These are phyloP conservation scores for Prinia subflava DNA, from an alignment of 2,113 vertebrate genomes.

Conservation along the genomic window DNA sequence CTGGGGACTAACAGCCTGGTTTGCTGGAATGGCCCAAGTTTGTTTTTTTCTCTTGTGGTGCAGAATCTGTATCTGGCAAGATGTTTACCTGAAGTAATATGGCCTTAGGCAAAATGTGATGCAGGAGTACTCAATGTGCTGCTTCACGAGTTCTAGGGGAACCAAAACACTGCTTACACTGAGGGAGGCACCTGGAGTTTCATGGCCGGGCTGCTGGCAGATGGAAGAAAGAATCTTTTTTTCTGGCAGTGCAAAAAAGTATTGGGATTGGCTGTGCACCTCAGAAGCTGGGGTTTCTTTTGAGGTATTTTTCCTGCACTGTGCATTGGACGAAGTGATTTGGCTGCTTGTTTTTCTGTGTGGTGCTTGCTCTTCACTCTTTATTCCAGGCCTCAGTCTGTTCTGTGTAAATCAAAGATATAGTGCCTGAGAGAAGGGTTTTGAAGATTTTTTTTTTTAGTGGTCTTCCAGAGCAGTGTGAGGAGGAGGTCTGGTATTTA, in stretches of 20 bases:
- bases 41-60: not conserved
- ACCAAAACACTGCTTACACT: not conserved
- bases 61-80: not conserved
- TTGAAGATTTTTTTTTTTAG: not conserved
- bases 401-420: not conserved
- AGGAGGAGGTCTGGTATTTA: not conserved
- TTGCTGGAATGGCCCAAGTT: not conserved
- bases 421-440: not conserved
- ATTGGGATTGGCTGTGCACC: not conserved
- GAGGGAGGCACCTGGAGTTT: not conserved
- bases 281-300: not conserved
- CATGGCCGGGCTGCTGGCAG: not conserved
- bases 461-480: not conserved
- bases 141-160: not conserved
- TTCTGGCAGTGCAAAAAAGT: rapidly evolving
- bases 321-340: not conserved
- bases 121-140: not conserved
- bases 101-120: not conserved
- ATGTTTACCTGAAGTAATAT: not conserved
- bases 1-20: not conserved
- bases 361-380: not conserved
- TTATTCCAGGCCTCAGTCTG: not conserved
- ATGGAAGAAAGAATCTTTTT: not conserved
- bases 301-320: not conserved
- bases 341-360: conserved; percentile 1